Conservation (phyloP, 2,888 invertebrate species). For the Alloscopus bannaensis region DNA sequence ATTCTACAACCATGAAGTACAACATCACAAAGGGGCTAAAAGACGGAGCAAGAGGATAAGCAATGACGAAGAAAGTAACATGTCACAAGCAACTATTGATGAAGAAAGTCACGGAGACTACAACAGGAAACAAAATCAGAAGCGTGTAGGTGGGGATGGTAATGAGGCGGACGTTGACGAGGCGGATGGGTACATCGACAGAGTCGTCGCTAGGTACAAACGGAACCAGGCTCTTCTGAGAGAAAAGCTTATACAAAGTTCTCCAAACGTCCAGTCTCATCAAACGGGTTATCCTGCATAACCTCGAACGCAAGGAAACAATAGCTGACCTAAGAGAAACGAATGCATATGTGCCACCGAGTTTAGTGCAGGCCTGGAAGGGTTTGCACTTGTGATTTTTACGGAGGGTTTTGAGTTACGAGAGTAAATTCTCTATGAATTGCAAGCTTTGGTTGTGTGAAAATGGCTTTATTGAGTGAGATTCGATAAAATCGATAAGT, state of each 20-base stretch:
- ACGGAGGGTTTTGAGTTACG: neutral
- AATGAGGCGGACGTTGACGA: constrained; percentile 33
- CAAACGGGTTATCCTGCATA: too few relatives aligned
- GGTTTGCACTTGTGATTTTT: too few relatives aligned
- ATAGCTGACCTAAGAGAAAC: too few relatives aligned
- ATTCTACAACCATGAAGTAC: neutral
- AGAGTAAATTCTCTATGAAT: too few relatives aligned
- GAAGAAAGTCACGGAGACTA: neutral
- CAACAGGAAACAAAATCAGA: neutral
- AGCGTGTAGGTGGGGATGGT: constrained; percentile 9
- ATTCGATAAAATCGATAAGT: too few relatives aligned
- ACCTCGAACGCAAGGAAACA: too few relatives aligned
- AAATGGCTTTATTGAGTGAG: too few relatives aligned
- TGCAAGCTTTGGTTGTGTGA: too few relatives aligned
- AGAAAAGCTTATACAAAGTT: constrained; percentile 1
- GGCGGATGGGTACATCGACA: constrained; percentile 34
- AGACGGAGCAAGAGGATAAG: neutral
- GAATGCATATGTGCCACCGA: too few relatives aligned
- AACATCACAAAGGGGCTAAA: neutral
- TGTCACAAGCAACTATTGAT: neutral
- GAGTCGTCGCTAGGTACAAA: constrained; percentile 11
- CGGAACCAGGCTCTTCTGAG: neutral
- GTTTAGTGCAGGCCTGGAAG: too few relatives aligned
- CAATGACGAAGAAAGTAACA: neutral
- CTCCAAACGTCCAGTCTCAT: neutral